Conservation (phyloP, 1,140 invertebrate species). For the Mizuhopecten yessoensis region DNA sequence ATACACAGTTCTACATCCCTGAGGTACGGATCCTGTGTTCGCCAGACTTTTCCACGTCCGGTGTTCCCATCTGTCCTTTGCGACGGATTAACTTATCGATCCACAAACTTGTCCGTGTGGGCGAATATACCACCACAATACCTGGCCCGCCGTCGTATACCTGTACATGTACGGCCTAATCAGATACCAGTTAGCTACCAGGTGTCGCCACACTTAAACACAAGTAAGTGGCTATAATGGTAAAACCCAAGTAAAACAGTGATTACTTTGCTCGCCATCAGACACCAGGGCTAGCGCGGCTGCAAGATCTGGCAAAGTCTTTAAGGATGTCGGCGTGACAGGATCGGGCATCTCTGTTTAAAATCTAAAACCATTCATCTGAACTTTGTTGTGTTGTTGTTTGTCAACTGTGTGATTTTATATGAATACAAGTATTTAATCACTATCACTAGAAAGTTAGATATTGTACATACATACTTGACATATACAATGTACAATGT, state of each 20-base stretch:
- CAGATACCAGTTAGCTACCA: neutral
- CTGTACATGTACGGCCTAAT: no score
- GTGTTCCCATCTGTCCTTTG: neutral
- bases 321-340: no score
- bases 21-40: neutral
- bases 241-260: neutral
- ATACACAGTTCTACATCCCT: neutral
- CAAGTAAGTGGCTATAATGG: neutral
- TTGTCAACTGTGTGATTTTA: no score
- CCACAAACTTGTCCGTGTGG: neutral
- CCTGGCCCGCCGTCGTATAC: neutral
- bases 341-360: no score
- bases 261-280: neutral
- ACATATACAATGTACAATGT: no score
- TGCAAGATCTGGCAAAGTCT: neutral
- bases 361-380: no score
- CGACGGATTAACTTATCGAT: neutral
- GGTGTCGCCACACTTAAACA: slow-evolving; percentile 27
- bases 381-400: no score
- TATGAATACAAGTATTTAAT: no score
- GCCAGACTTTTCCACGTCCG: neutral
- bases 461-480: no score
- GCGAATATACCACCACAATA: neutral
- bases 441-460: no score
- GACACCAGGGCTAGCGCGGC: neutral